These are phyloP conservation scores for Anticlea derivata DNA, from an alignment of 2,888 invertebrate species.

Conservation along the genomic window DNA sequence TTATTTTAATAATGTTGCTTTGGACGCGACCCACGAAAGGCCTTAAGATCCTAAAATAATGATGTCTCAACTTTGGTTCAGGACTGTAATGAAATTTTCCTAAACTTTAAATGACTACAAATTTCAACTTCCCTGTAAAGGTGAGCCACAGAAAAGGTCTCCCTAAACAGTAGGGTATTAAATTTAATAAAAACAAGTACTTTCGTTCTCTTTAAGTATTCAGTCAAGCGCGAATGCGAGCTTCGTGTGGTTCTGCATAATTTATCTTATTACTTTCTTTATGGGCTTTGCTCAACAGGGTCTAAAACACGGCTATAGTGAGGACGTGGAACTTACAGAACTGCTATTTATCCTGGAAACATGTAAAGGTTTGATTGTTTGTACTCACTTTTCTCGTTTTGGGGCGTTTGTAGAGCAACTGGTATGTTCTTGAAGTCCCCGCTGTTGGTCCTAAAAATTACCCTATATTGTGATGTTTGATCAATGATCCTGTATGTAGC, in stretches of 20 bases:
- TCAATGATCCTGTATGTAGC: too few relatives aligned
- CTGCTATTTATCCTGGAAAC: constrained; percentile 1
- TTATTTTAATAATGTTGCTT: too few relatives aligned
- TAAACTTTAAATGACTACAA: constrained; percentile 13
- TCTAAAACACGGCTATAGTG: constrained; percentile 1
- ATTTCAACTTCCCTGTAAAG: constrained; percentile 3
- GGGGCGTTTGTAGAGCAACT: not conserved
- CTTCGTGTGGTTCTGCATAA: constrained; percentile 34
- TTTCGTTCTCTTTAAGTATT: constrained; percentile 30
- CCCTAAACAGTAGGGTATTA: constrained; percentile 32
- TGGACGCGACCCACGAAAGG: too few relatives aligned
- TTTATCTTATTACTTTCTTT: constrained; percentile 20
- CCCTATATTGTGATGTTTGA: too few relatives aligned
- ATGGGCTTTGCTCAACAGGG: constrained; percentile 15
- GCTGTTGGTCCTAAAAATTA: too few relatives aligned
- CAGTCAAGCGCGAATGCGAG: constrained; percentile 28
- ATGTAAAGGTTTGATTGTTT: not conserved
- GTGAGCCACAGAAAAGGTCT: constrained; percentile 23
- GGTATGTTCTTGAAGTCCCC: too few relatives aligned
- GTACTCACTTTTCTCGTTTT: too few relatives aligned
- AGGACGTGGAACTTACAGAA: constrained; percentile 1
- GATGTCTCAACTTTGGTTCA: not conserved
- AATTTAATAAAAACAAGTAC: constrained; percentile 40
- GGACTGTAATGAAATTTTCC: not conserved
- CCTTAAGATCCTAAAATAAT: too few relatives aligned